Conservation (phyloP, 2,888 invertebrate genomes). For the Lithophane semibrunnea region DNA sequence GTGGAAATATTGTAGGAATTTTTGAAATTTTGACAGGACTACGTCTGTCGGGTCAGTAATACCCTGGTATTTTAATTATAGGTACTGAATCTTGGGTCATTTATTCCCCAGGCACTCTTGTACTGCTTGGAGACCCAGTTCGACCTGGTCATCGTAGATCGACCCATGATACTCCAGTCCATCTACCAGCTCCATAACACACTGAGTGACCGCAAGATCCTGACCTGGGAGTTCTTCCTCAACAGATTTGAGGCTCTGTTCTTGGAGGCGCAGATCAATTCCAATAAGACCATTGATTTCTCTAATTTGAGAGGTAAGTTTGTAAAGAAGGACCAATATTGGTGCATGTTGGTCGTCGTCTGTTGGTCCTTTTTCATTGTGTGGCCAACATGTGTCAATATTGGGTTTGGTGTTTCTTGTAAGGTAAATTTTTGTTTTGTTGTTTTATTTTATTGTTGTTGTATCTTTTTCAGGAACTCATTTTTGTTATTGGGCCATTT, state of each 20-base stretch:
- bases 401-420: not conserved
- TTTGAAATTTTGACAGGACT: too few species aligned
- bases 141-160: conserved; percentile 98
- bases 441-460: conserved; percentile 8
- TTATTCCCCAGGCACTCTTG: conserved; percentile 93
- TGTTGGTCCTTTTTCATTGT: not conserved
- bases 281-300: conserved; percentile 96
- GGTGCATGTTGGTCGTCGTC: not conserved
- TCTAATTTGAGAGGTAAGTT: conserved; percentile 94
- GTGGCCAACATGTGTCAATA: not conserved
- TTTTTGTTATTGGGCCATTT: conserved; percentile 35
- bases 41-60: not conserved
- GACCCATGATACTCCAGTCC: conserved; percentile 98
- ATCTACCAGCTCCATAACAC: conserved; percentile 98
- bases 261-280: conserved; percentile 98
- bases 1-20: too few species aligned
- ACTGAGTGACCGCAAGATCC: conserved; percentile 96
- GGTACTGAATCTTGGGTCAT: not conserved
- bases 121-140: conserved; percentile 99
- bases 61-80: not conserved
- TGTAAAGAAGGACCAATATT: not conserved
- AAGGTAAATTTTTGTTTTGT: not conserved
- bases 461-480: conserved; percentile 33
- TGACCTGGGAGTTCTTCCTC: conserved; percentile 99
- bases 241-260: conserved; percentile 98